A percentile compares a stretch with the other conserved stretches of the same genome.
phyloP scores from a whole-genome alignment of 1,140 invertebrate species.

The Cotesia glomerata region DNA sequence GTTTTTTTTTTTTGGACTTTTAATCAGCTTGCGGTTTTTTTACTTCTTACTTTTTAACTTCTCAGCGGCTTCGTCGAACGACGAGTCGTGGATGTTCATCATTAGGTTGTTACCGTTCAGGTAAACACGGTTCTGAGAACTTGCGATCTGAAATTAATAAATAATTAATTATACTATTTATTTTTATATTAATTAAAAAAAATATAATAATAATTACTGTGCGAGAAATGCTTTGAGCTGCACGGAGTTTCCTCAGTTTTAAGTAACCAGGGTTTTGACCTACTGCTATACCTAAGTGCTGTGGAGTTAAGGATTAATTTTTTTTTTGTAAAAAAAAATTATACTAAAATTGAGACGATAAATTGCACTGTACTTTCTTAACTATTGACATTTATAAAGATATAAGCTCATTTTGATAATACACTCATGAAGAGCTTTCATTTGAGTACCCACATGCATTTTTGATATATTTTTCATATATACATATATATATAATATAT shows the following conservation, averaged over 20 bases:
- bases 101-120: constrained; percentile 91
- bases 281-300: constrained; percentile 93
- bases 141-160: constrained; percentile 75
- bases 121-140: constrained; percentile 94
- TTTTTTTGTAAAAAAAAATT: neutral
- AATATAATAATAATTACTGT: constrained; percentile 72
- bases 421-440: no score
- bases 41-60: constrained; percentile 84
- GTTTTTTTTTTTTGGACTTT: neutral
- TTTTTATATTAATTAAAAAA: constrained; percentile 7
- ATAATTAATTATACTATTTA: neutral
- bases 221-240: constrained; percentile 95
- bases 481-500: no score
- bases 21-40: constrained; percentile 28
- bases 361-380: no score
- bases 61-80: constrained; percentile 87
- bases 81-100: constrained; percentile 94
- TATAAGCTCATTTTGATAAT: no score
- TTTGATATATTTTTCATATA: no score
- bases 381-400: no score
- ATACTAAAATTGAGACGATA: no score
- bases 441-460: no score
- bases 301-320: constrained; percentile 69
- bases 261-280: constrained; percentile 95
- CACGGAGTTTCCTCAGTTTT: constrained; percentile 96